Percentiles rank a stretch among this genome's conserved stretches.
phyloP scores from a whole-genome alignment of 2,113 vertebrate genomes.

The Pluvianellus socialis region DNA sequence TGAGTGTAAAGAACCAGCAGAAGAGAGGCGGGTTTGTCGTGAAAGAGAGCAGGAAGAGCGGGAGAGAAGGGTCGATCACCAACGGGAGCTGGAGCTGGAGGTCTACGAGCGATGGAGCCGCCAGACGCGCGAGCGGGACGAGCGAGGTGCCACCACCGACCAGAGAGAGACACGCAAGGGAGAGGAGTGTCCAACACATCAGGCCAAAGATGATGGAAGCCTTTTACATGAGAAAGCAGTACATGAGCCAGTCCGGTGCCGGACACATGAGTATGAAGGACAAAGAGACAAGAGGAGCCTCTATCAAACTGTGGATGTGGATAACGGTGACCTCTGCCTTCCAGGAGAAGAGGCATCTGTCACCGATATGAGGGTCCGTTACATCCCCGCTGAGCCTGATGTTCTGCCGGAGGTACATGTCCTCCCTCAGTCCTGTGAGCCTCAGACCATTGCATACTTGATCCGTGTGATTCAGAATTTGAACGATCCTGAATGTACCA shows the following conservation, averaged over 20 bases:
- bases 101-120: background rate
- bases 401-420: background rate
- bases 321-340: background rate
- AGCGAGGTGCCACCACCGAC: fast-evolving
- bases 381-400: fast-evolving
- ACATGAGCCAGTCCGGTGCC: fast-evolving
- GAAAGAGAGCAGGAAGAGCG: background rate
- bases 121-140: background rate
- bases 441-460: background rate
- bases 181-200: fast-evolving
- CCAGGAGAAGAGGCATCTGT: fast-evolving
- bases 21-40: fast-evolving
- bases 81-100: fast-evolving
- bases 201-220: fast-evolving
- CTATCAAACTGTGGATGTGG: background rate
- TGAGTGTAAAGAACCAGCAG: too few relatives aligned
- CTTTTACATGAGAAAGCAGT: fast-evolving
- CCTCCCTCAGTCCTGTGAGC: background rate
- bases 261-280: fast-evolving
- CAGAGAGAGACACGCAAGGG: fast-evolving
- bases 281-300: fast-evolving
- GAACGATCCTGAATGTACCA: background rate
- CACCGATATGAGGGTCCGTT: background rate
- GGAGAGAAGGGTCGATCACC: fast-evolving
- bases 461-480: background rate